Evolutionary conservation across 2,888 invertebrate genomes (phyloP).

Genomic region (Podotricha telesiphe): DNA sequence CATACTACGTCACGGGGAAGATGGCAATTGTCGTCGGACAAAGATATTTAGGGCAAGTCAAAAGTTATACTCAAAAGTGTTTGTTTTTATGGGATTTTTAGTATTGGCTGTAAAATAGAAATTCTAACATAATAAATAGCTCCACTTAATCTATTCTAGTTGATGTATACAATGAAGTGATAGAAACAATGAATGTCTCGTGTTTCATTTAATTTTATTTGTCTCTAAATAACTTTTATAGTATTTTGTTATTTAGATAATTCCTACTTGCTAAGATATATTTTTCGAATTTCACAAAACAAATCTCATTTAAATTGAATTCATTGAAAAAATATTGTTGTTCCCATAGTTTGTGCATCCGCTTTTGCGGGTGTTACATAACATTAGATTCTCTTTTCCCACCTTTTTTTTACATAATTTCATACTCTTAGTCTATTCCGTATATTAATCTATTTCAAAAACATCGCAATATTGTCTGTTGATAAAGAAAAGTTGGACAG

Average conservation of each 20-base stretch:
- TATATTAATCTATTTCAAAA: no score
- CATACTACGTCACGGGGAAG: constrained; percentile 68
- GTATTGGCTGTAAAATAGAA: constrained; percentile 25
- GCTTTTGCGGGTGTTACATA: no score
- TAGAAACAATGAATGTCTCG: constrained; percentile 2
- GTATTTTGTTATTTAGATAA: neutral
- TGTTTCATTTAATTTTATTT: constrained; percentile 3
- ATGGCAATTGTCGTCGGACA: constrained; percentile 69
- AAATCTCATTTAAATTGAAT: no score
- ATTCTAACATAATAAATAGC: neutral
- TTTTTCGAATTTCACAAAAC: no score
- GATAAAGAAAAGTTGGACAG: no score
- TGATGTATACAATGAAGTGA: constrained; percentile 3
- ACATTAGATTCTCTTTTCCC: no score
- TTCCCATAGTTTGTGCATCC: no score
- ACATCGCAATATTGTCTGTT: no score
- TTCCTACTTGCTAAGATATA: no score
- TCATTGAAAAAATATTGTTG: no score
- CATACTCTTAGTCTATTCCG: no score
- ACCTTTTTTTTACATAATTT: no score
- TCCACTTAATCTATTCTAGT: constrained; percentile 1
- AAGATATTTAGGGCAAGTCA: constrained; percentile 74
- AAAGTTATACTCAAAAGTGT: constrained; percentile 67
- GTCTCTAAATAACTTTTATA: neutral
- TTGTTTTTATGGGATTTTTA: constrained; percentile 63